phyloP scores from a whole-genome alignment of 2,888 invertebrate genomes.

The Ectobius pallidus region DNA sequence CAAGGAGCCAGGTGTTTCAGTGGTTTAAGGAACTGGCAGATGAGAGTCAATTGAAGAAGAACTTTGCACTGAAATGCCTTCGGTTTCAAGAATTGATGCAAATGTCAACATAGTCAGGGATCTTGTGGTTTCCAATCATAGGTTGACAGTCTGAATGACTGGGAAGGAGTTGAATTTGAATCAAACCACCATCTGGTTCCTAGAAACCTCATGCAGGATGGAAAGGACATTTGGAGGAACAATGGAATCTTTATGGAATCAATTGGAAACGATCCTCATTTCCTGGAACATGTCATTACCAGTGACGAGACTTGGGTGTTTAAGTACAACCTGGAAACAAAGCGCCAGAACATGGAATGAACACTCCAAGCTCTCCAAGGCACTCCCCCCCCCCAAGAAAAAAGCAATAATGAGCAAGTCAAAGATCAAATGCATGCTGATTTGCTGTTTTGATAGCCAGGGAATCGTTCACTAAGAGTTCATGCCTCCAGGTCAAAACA shows the following conservation, averaged over 20 bases:
- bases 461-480: slow-evolving; percentile 22
- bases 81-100: slow-evolving; percentile 43
- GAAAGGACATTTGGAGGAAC: neutral
- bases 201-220: neutral
- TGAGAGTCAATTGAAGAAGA: slow-evolving; percentile 43
- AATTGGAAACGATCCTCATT: neutral
- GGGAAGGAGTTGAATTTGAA: slow-evolving; percentile 17
- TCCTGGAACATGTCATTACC: neutral
- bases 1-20: slow-evolving; percentile 39
- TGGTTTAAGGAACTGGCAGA: slow-evolving; percentile 40
- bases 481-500: neutral
- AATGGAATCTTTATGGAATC: neutral
- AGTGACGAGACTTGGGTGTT: slow-evolving; percentile 39
- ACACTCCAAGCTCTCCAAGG: neutral
- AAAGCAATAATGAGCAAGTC: neutral
- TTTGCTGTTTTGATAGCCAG: neutral
- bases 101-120: slow-evolving; percentile 42
- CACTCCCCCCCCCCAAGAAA: no score
- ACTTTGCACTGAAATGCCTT: no score
- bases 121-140: slow-evolving; percentile 45
- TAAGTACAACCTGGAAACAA: slow-evolving; percentile 42
- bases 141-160: slow-evolving; percentile 5
- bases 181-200: neutral
- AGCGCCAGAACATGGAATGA: neutral
- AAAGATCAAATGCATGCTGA: slow-evolving; percentile 10